Base-by-base conservation (phyloP, 2,797 vertebrate species). In the Limosa lapponica region DNA sequence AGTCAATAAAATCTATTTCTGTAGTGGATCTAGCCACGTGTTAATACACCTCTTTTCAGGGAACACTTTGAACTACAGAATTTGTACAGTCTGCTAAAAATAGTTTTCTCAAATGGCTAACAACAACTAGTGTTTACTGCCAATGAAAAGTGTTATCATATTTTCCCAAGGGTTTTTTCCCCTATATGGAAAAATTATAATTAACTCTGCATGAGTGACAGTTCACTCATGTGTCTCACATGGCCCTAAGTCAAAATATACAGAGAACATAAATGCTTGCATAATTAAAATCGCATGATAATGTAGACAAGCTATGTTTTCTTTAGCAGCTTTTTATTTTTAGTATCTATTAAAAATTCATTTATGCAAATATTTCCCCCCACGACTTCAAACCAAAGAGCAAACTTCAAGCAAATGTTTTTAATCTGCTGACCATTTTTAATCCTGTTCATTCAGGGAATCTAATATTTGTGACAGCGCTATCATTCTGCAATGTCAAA, bases 211-310 rank as follows among this genome's bases (percentile, higher is more conserved):
- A 51, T 95, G 90, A 96, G 67, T 78, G 95, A 96, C 74, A 90
- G 79, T 65, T 95, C 93, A 95, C 79, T 95, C 93, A 61, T 89
- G 67, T 79, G 61, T 94, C 86, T 95, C 83, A 87, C 67, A 94
- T 93, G 94, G 93, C 90, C 46, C 6, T 58, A 92, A 95, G 94
- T 95, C 92, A 96, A 93, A 96, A 85, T 51, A 87, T 65, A 94
- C 78, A 78, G 82, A 82, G 71, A 89, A 85, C 43, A 90, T 46
- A 89, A 95, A 93, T 48, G n/a, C 46, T 77, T 84, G 71, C 37
- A 64, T 92, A 93, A 95, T 95, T 95, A 92, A 95, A 94, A 73
- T 32, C 4, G 5, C 67, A 87, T 64, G 88, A 84, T 85, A 91
- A 95, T 64, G 41, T 65, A 91, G 57, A 87, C 82, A 89, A 93